These are phyloP conservation scores for Caenorhabditis plicata DNA, from an alignment of 2,888 invertebrate genomes.

Conservation along the genomic window DNA sequence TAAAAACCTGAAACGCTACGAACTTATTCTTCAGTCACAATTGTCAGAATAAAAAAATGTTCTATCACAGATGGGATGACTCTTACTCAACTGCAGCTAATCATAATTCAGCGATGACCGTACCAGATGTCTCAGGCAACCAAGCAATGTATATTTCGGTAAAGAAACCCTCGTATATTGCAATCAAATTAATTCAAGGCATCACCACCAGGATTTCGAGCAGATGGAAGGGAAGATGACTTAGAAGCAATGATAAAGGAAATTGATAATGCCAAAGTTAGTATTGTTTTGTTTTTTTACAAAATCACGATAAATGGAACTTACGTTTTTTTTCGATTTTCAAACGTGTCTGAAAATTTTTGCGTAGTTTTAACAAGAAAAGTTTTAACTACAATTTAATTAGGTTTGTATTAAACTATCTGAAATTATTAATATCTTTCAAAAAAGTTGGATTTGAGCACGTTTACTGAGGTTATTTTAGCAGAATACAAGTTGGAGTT, in stretches of 20 bases:
- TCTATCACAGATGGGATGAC: conserved; percentile 51
- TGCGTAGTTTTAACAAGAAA: too few relatives aligned
- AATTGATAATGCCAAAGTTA: conserved; percentile 40
- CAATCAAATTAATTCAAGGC: conserved; percentile 22
- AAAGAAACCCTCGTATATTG: neutral
- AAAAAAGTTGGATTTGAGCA: too few relatives aligned
- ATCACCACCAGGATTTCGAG: conserved; percentile 55
- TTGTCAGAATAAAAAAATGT: too few relatives aligned
- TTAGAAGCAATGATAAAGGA: conserved; percentile 52
- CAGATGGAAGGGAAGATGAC: conserved; percentile 61
- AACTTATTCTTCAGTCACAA: too few relatives aligned
- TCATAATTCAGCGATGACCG: conserved; percentile 42
- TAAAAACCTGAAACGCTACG: too few relatives aligned
- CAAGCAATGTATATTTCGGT: conserved; percentile 30
- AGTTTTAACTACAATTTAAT: too few relatives aligned
- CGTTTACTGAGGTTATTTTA: too few relatives aligned
- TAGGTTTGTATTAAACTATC: too few relatives aligned
- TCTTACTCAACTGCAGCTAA: conserved; percentile 43
- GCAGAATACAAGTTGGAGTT: too few relatives aligned
- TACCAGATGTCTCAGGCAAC: conserved; percentile 30
- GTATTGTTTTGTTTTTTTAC: neutral
- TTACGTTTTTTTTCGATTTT: too few relatives aligned
- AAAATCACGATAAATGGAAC: neutral
- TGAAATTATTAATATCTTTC: too few relatives aligned
- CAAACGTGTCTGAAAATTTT: too few relatives aligned